Evolutionary conservation across 2,113 vertebrate genomes (phyloP), one percentile per base, ranked within the genome.

Genomic region (Hystrix brachyura): DNA sequence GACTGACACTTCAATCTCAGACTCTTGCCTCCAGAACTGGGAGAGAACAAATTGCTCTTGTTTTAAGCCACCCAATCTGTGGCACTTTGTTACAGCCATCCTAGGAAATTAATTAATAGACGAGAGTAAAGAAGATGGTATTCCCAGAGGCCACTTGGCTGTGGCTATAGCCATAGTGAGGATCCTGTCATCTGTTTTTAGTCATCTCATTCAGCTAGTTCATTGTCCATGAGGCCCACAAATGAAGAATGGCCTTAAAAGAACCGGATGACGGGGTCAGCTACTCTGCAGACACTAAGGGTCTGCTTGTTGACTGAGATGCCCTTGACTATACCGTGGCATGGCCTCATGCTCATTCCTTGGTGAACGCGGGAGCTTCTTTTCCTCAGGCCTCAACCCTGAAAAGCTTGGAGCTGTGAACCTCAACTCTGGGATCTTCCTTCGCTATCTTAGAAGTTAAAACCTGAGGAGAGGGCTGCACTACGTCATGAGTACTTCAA

Each of bases 401-500:
- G 29, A 51, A 5, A 59, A 29, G 60, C 76, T 21, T 3, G 14
- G 14, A n/a, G 38, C 2, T 13, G n/a, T 5, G 25, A 78, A 51
- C 43, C 60, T 48, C n/a, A 9, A 5, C n/a, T 12, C 27, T 79
- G 72, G 60, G 25, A 3, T 59, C 51, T 21, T 18, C 60, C 48
- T 48, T 72, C n/a, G 43, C 6, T 14, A 0, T 25, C 8, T 55
- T 53, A 17, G 43, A 43, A 43, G 25, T 14, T 25, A 14, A 32
- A 11, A 29, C 34, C 3, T 14, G 19, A 43, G 23, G 14, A 32
- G 59, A 17, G 46, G 25, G 7, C 4, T 12, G 21, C 34, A 25
- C 14, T 0, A 0, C 1, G 1, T 6, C 8, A 13, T 18, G 81
- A 15, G 9, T 43, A 32, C 32, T 27, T 14, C 46, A n/a, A 4